phyloP scores from a whole-genome alignment of 2,797 vertebrate genomes.

The Antennarius maculatus region DNA sequence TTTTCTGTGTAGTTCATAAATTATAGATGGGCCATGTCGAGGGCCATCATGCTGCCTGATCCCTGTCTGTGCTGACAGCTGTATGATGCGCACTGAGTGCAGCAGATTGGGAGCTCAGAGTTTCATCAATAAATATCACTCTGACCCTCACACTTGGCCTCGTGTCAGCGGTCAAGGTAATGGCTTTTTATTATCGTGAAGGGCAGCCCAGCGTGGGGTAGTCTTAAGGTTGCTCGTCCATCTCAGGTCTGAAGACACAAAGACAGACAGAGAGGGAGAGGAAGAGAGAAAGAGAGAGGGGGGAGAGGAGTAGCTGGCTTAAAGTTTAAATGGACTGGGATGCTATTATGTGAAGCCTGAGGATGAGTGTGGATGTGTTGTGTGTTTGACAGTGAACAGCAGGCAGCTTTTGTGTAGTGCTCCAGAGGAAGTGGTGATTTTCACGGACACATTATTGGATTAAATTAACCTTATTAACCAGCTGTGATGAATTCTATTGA shows the following conservation, averaged over 20 bases:
- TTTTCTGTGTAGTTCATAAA: conserved; percentile 95
- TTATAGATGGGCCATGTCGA: conserved; percentile 98
- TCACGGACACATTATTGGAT: conserved; percentile 80
- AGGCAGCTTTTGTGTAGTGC: conserved; percentile 71
- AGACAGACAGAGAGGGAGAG: conserved; percentile 75
- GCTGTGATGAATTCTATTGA: conserved; percentile 80
- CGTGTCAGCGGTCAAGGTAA: conserved; percentile 98
- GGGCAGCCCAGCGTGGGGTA: conserved; percentile 88
- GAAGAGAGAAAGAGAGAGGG: conserved; percentile 44
- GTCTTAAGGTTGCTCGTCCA: conserved; percentile 88
- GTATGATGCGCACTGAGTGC: conserved; percentile 98
- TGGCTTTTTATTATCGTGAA: conserved; percentile 95
- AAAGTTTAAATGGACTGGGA: conserved; percentile 82
- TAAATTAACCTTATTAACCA: conserved; percentile 84
- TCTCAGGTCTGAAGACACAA: conserved; percentile 82
- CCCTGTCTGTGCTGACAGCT: conserved; percentile 97
- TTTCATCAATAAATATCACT: conserved; percentile 99
- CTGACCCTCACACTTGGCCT: conserved; percentile 94
- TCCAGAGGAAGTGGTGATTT: conserved; percentile 77
- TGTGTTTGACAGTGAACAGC: conserved; percentile 77
- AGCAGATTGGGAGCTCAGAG: conserved; percentile 98
- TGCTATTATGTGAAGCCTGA: conserved; percentile 80
- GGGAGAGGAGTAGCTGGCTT: conserved; percentile 58
- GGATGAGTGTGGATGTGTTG: conserved; percentile 69
- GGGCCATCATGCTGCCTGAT: conserved; percentile 90